These are phyloP conservation scores for Prunella fulvescens DNA, from an alignment of 2,113 vertebrate genomes.

Conservation along the genomic window DNA sequence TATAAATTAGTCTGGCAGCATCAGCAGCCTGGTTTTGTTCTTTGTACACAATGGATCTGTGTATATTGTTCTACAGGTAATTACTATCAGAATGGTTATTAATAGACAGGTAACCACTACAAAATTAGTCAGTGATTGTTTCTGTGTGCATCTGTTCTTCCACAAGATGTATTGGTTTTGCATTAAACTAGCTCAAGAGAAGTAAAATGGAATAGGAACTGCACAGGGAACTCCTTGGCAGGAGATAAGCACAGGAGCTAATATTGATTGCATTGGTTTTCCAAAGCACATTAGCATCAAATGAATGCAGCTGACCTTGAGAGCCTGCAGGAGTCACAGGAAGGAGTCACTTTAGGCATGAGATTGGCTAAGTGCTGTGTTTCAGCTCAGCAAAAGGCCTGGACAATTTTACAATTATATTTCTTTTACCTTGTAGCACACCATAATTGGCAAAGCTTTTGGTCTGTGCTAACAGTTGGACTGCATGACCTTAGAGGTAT, in stretches of 20 bases:
- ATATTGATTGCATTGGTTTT: slow-evolving; percentile 10
- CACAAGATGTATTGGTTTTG: neutral
- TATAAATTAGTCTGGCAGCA: neutral
- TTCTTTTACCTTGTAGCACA: neutral
- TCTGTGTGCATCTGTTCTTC: neutral
- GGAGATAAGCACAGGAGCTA: neutral
- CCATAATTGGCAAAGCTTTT: neutral
- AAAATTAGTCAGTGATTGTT: neutral
- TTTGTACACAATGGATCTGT: neutral
- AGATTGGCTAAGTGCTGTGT: neutral
- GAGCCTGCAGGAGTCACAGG: neutral
- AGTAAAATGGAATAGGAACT: neutral
- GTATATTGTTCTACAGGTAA: neutral
- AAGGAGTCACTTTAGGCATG: neutral
- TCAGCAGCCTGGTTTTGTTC: neutral
- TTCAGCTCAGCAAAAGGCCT: neutral
- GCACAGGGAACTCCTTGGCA: neutral
- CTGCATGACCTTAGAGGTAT: neutral
- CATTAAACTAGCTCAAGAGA: neutral
- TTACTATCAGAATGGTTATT: neutral
- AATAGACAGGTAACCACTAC: neutral
- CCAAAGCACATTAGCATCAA: slow-evolving; percentile 13
- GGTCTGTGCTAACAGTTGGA: neutral
- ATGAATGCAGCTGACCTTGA: slow-evolving; percentile 15
- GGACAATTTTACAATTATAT: neutral